Conservation (phyloP, 2,797 vertebrate species). For the Poecilia gillii region DNA sequence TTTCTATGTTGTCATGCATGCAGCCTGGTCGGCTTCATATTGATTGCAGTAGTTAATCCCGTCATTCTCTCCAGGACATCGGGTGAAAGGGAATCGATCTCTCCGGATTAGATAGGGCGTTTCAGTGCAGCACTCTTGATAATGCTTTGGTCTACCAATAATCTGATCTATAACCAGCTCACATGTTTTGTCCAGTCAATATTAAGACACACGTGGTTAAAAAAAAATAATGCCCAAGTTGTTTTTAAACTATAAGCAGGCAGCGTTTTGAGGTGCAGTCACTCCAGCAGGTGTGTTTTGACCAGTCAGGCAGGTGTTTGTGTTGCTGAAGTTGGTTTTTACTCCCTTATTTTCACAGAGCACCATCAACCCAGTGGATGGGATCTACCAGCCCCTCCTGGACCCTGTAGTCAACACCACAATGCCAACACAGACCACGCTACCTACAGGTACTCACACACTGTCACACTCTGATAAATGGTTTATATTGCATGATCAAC, state of each 20-base stretch:
- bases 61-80: conserved; percentile 49
- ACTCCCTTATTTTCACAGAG: conserved; percentile 82
- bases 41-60: conserved; percentile 52
- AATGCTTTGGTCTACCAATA: conserved; percentile 16
- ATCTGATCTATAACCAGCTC: conserved; percentile 18
- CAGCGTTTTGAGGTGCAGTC: conserved; percentile 20
- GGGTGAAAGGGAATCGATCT: conserved; percentile 51
- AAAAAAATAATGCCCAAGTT: background rate
- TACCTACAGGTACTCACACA: conserved; percentile 87
- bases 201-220: background rate
- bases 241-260: conserved; percentile 37
- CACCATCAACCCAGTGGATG: conserved; percentile 99
- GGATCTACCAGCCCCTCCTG: conserved; percentile 92
- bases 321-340: conserved; percentile 31
- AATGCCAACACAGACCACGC: conserved; percentile 95
- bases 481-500: background rate
- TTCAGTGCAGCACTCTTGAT: conserved; percentile 35
- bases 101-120: conserved; percentile 8
- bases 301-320: background rate
- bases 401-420: conserved; percentile 86
- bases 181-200: background rate
- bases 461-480: background rate
- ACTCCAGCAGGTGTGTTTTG: conserved; percentile 5
- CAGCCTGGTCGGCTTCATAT: conserved; percentile 32
- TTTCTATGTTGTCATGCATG: conserved; percentile 18